These are phyloP conservation scores for Enteromius viviparus DNA, from an alignment of 2,797 vertebrate genomes.

Conservation along the genomic window DNA sequence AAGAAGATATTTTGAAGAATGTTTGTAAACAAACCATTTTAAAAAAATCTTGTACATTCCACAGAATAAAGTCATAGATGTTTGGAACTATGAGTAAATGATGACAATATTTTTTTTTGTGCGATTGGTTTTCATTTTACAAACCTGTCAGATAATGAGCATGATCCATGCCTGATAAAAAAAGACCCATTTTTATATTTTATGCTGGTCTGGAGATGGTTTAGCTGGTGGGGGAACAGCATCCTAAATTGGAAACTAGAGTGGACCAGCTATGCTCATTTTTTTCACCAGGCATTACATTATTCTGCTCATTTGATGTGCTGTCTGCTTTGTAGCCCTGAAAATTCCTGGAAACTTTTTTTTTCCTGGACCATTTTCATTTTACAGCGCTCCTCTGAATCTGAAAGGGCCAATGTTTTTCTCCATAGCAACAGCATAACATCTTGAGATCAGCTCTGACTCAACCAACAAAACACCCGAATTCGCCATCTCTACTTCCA, in stretches of 20 bases:
- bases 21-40: background rate
- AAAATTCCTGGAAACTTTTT: slow-evolving; percentile 77
- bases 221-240: slow-evolving; percentile 2
- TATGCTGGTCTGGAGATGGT: background rate
- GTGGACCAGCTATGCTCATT: background rate
- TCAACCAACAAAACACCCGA: slow-evolving; percentile 80
- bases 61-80: background rate
- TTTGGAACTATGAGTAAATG: background rate
- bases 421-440: slow-evolving; percentile 82
- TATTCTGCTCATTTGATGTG: slow-evolving; percentile 76
- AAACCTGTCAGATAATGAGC: background rate
- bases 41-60: background rate
- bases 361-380: slow-evolving; percentile 80
- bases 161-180: background rate
- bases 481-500: slow-evolving; percentile 68
- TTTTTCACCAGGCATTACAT: slow-evolving; percentile 62
- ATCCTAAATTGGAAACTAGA: background rate
- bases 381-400: slow-evolving; percentile 73
- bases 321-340: slow-evolving; percentile 70
- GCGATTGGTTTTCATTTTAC: background rate
- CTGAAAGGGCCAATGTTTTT: slow-evolving; percentile 77
- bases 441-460: slow-evolving; percentile 78
- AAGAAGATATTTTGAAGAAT: background rate
- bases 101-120: background rate
- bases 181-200: background rate